Evolutionary conservation across 2,888 invertebrate genomes (phyloP), one percentile per base, ranked within the genome.

Genomic region (Torymus texanus): DNA sequence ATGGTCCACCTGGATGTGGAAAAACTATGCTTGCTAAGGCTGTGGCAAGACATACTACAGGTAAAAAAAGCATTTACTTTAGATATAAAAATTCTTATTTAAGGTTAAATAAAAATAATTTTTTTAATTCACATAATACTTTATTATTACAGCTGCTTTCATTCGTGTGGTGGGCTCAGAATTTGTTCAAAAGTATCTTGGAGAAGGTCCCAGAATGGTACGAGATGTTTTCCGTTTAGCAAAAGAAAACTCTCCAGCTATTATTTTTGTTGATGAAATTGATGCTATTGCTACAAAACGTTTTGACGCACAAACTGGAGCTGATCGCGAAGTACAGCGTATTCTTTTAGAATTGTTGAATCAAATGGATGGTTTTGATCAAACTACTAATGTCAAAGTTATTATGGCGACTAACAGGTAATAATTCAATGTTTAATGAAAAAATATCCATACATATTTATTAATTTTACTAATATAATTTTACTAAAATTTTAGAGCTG

Each of bases 351-450:
- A 99, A 89, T 92, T 99, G 76, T 92, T 99, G 10, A 99, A 99
- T 92, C 99, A 99, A 91, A 99, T 99, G 99, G 99, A 99, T 91
- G 99, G 99, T 71, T 99, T 99, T 90, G 99, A 99, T 91, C 99
- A 99, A 91, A 98, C 98, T 1, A 98, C 99, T n/a, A 99, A 99
- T 92, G 99, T 99, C 16, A 99, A 99, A 93, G 98, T 94, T 67
- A 91, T 91, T 58, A 91, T 91, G 91, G 91, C 91, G 11, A 91
- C 91, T 0, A 91, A 91, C 82, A 87, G 89, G 89, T 88, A 77
- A 76, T 29, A 62, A 56, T 65, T 75, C 2, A 61, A 29, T 70
- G 56, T 3, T 13, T 10, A 59, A n/a, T 55, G 24, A 16, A 59
- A 53, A 50, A n/a, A 53, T 18, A 29, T 21, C 61, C 13, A 14